Conservation (phyloP, 1,140 invertebrate genomes). For the Diuraphis noxia region DNA sequence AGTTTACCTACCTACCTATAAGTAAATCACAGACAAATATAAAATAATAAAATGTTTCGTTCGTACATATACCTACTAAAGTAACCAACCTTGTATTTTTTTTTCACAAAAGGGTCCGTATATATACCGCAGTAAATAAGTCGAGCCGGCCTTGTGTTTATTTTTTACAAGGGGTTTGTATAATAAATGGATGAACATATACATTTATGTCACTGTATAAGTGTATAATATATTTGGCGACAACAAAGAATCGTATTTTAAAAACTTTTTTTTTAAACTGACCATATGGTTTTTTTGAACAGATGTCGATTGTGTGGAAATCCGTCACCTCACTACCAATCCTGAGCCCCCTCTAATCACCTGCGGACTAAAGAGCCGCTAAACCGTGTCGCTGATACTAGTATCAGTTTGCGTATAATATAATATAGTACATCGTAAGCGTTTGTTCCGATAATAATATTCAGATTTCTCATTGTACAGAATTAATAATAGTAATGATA, state of each 20-base stretch:
- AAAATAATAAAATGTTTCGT: background rate
- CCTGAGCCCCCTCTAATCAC: background rate
- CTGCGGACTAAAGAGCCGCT: background rate
- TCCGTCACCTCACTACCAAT: background rate
- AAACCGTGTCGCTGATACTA: slow-evolving; percentile 10
- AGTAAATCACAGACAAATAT: background rate
- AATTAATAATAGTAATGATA: slow-evolving; percentile 9
- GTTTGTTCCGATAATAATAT: background rate
- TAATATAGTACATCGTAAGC: background rate
- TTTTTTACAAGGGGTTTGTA: slow-evolving; percentile 12
- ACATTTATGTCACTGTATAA: background rate
- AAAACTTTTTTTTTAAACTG: slow-evolving; percentile 21
- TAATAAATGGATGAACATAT: background rate
- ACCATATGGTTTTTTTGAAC: slow-evolving; percentile 33
- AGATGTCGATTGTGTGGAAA: slow-evolving; percentile 61
- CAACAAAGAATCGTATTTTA: slow-evolving; percentile 33
- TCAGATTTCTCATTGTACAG: slow-evolving; percentile 1
- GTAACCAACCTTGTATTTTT: background rate
- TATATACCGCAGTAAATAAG: background rate
- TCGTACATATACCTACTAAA: background rate
- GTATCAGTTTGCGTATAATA: background rate
- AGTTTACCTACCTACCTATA: background rate
- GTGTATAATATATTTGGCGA: background rate
- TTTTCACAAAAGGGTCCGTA: background rate
- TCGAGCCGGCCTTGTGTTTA: background rate